Conservation (phyloP, 2,797 vertebrate genomes). For the Remorina albescens region DNA sequence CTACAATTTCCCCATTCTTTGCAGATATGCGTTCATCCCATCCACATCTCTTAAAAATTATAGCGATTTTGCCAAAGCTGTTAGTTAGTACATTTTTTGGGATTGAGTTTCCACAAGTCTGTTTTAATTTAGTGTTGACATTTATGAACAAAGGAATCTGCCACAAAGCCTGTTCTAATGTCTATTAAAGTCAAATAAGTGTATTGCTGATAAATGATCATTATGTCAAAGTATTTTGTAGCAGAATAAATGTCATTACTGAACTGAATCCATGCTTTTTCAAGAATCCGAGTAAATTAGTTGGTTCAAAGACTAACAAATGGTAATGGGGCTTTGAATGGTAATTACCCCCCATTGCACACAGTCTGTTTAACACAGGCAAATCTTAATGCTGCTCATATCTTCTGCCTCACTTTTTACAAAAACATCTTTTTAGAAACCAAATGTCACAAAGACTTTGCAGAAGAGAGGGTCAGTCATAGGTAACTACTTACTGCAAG, state of each 20-base stretch:
- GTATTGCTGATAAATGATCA: slow-evolving; percentile 24
- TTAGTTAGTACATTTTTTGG: background rate
- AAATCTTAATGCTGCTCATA: slow-evolving; percentile 39
- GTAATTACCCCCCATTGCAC: too few relatives aligned
- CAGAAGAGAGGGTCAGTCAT: slow-evolving; percentile 88
- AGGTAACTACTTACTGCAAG: slow-evolving; percentile 84
- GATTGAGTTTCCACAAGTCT: background rate
- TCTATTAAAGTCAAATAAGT: slow-evolving; percentile 11
- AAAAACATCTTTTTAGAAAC: slow-evolving; percentile 76
- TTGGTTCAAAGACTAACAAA: background rate
- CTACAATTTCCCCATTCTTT: slow-evolving; percentile 22
- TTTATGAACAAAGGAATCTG: slow-evolving; percentile 11
- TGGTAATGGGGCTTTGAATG: too few relatives aligned
- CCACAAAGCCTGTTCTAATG: background rate
- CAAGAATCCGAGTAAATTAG: slow-evolving; percentile 5
- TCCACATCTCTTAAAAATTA: background rate
- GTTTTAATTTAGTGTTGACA: background rate
- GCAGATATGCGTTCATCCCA: background rate
- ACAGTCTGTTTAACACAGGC: background rate
- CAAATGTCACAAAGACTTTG: slow-evolving; percentile 77
- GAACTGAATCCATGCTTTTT: slow-evolving; percentile 33
- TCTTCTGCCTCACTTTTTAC: slow-evolving; percentile 63
- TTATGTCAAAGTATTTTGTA: slow-evolving; percentile 43
- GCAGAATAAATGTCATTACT: slow-evolving; percentile 54
- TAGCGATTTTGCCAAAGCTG: background rate